Base-by-base conservation (phyloP, 2,113 vertebrate species). In the Cephalopholis sonnerati region DNA sequence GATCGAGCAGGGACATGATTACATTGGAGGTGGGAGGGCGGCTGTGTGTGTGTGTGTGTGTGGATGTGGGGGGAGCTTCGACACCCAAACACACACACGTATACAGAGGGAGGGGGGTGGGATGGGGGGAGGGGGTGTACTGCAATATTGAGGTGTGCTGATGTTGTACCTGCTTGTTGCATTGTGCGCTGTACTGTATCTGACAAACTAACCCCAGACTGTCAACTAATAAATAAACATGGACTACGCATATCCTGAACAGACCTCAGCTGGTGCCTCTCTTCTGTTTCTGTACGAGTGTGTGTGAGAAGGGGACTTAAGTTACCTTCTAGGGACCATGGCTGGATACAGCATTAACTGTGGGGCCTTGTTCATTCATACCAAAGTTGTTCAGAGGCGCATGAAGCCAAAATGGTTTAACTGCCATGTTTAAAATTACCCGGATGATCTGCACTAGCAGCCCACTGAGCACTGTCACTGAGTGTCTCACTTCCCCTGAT, bases 111-210 rank as follows among this genome's bases (percentile, higher is more conserved):
- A 41, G 17, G 20, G 29, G 13, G 5, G 18, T 29, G 6, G 15
- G 15, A 36, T 2, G n/a, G 24, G 7, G 25, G 44, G 24, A 25
- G 2, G 2, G 36, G 36, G 62, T 63, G 46, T 73, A 58, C 71
- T 83, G 84, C 89, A 73, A 85, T 74, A 85, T 29, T 73, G 58
- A 88, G 82, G 74, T 88, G 84, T 88, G 88, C 90, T 92, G 79
- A 91, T 82, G 72, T 92, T 92, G 86, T 93, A 92, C 85, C 89
- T 93, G 93, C 93, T 95, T 92, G 89, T 92, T 92, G 93, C 90
- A 79, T 94, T 82, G 83, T 94, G 91, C 84, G 86, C 92, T 94
- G 88, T 92, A 82, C 89, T 94, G 92, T 94, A 93, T 88, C 88
- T 79, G 76, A 89, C 70, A 65, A 92, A 94, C 89, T 91, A 92